Conservation (phyloP, 2,797 vertebrate genomes). For the Megalops cyprinoides region DNA sequence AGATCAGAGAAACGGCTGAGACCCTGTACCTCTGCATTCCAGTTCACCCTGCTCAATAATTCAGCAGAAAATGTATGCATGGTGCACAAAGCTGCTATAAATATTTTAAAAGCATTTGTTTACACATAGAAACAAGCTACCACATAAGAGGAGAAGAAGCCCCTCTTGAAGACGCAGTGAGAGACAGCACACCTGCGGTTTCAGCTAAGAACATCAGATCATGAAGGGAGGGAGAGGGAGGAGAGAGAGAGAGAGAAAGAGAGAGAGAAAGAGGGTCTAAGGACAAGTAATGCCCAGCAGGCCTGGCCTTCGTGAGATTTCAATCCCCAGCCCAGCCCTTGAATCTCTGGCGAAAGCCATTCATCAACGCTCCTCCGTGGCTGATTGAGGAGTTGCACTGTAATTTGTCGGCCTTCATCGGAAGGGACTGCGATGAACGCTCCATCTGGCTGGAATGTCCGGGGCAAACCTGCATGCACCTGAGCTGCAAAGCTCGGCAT, state of each 20-base stretch:
- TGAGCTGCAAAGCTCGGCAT: background rate
- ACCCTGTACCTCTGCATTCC: conserved; percentile 45
- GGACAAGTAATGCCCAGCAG: background rate
- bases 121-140: conserved; percentile 39
- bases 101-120: conserved; percentile 63
- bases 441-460: conserved; percentile 9
- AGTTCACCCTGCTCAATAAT: conserved; percentile 69
- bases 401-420: conserved; percentile 24
- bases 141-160: conserved; percentile 23
- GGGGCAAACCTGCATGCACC: background rate
- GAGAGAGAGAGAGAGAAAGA: background rate
- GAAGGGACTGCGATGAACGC: conserved; percentile 51
- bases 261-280: background rate
- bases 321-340: conserved; percentile 1
- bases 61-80: conserved; percentile 62
- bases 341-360: background rate
- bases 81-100: conserved; percentile 56
- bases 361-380: conserved; percentile 6
- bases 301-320: conserved; percentile 21
- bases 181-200: background rate
- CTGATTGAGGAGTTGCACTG: background rate
- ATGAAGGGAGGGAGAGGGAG: background rate
- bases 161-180: background rate
- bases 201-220: conserved; percentile 46
- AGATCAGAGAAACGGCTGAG: conserved; percentile 18